Base-by-base conservation (phyloP, 1,140 invertebrate genomes). In the Bombyx mandarina region DNA sequence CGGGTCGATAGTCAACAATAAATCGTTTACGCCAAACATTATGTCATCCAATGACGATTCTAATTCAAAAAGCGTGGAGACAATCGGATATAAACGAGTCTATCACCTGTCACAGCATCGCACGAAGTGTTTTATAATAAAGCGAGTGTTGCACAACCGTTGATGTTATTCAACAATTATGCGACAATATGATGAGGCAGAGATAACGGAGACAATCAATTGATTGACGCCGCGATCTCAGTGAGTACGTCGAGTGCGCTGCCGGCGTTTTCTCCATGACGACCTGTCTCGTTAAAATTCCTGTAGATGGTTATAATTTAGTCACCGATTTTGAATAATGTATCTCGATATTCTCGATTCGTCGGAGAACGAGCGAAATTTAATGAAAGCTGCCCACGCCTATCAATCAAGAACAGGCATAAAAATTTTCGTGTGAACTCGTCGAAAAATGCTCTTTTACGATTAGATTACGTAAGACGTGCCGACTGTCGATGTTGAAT, bases 121-220 rank as follows among this genome's bases (percentile, higher is more conserved):
- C 60, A 60, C 61, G 52, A 57, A 52, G 52, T 50, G 56, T 66
- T 62, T 66, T 70, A 61, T 69, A 71, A 61, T 64, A 56, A 66
- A 53, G 52, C 61, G 18, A 55, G 42, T 47, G 52, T 71, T 71
- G 66, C 60, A 58, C 53, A 68, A 68, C 45, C 57, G 50, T 35
- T 56, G 54, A 62, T 66, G 61, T 75, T 75, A 69, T 68, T 57
- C 56, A 75, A 70, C 66, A 68, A 72, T 67, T 70, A 70, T 61
- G 59, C 55, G 63, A 65, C 66, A 65, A 65, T 54, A 62, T 42
- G 62, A 62, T 67, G 57, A 63, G 58, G 46, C 51, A 51, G 48
- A 63, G 60, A 66, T 65, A 70, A 68, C 56, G 44, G 60, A 56
- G 61, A 65, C 65, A 61, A 63, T 66, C 67, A 61, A 56, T 26